Conservation (phyloP, 2,113 vertebrate genomes). For the Oenanthe melanoleuca region DNA sequence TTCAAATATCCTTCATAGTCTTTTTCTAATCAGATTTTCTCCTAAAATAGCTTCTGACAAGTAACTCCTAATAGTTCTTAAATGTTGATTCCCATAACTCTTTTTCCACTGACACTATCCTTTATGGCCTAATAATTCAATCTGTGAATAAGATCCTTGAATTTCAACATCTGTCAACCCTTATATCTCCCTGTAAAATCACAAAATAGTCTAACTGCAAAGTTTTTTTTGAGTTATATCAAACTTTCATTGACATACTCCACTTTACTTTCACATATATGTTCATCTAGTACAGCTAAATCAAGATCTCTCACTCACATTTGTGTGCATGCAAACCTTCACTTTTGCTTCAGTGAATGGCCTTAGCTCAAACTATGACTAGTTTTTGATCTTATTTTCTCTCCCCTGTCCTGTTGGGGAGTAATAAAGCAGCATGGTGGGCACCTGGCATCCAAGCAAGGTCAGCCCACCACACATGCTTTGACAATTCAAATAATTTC, state of each 20-base stretch:
- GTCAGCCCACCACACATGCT: neutral
- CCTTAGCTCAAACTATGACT: neutral
- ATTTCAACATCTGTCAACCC: neutral
- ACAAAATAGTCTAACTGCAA: neutral
- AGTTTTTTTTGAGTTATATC: neutral
- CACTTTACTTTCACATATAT: neutral
- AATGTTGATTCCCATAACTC: neutral
- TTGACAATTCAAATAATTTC: neutral
- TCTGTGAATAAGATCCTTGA: neutral
- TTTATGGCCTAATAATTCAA: neutral
- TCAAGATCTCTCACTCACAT: neutral
- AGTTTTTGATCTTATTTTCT: neutral
- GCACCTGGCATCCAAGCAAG: neutral
- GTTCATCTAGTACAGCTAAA: neutral
- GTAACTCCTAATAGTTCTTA: neutral
- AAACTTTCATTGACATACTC: neutral
- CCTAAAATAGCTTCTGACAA: neutral
- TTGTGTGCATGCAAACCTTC: neutral
- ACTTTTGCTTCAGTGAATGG: neutral
- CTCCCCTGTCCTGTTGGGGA: neutral
- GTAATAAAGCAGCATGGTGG: neutral
- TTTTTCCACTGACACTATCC: neutral
- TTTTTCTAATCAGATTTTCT: neutral
- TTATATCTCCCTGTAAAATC: neutral
- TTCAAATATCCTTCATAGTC: neutral